These are phyloP conservation scores for Trichosurus vulpecula DNA, from an alignment of 2,797 vertebrate species.

Conservation along the genomic window DNA sequence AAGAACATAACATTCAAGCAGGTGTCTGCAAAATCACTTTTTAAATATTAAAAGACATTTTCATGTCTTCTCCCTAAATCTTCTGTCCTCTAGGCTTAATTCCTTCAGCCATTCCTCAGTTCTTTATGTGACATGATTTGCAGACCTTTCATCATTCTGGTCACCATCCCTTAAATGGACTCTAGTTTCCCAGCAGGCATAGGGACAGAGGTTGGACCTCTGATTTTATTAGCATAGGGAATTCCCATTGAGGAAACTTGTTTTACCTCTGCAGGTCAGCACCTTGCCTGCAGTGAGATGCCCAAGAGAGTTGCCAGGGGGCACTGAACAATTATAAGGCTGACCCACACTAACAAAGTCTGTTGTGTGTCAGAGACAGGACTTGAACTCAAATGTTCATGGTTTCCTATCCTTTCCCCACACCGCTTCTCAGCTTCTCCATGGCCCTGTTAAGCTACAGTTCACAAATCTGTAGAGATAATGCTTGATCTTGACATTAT, in stretches of 20 bases:
- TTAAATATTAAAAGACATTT: background rate
- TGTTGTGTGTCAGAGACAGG: background rate
- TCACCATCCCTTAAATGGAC: background rate
- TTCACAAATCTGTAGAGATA: background rate
- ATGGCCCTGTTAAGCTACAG: background rate
- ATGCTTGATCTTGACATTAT: background rate
- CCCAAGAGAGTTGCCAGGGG: background rate
- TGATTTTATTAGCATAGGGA: background rate
- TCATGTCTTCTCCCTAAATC: background rate
- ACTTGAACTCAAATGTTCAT: background rate
- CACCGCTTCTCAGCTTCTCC: background rate
- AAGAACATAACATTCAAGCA: background rate
- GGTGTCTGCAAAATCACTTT: background rate
- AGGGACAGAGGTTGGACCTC: background rate
- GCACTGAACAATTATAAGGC: background rate
- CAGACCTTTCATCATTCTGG: background rate
- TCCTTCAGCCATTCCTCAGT: background rate
- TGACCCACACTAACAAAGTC: background rate
- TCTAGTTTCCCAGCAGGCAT: background rate
- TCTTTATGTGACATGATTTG: background rate
- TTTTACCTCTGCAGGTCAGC: background rate
- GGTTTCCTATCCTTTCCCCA: background rate
- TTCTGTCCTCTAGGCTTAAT: background rate
- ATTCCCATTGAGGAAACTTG: background rate
- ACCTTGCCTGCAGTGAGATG: background rate